Evolutionary conservation across 2,113 vertebrate genomes (phyloP).

Genomic region (Cercopithecus mona): DNA sequence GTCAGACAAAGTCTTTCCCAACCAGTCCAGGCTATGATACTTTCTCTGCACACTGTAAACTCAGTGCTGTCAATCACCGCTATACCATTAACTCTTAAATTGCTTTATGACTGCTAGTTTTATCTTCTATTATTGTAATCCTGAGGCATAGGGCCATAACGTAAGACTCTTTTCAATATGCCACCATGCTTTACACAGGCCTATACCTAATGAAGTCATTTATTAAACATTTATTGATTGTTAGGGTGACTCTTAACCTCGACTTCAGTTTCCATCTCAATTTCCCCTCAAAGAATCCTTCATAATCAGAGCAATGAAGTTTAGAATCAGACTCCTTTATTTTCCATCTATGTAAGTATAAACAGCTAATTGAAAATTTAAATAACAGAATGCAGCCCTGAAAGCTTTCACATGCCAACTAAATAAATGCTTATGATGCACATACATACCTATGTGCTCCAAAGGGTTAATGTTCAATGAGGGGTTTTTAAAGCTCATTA

Average conservation of each 20-base stretch:
- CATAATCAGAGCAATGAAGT: background rate
- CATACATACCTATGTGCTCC: slow-evolving; percentile 27
- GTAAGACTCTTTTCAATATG: background rate
- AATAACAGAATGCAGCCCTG: slow-evolving; percentile 24
- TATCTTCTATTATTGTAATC: background rate
- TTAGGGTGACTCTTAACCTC: background rate
- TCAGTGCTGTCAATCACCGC: background rate
- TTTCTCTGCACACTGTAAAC: background rate
- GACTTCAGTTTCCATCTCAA: background rate
- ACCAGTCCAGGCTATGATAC: background rate
- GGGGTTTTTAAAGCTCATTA: slow-evolving; percentile 82
- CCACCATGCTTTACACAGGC: background rate
- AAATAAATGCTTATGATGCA: slow-evolving; percentile 21
- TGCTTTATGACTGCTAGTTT: background rate
- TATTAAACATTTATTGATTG: background rate
- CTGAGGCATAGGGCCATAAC: background rate
- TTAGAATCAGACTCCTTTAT: slow-evolving; percentile 3
- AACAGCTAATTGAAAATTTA: slow-evolving; percentile 55
- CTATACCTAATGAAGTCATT: background rate
- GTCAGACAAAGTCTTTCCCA: background rate
- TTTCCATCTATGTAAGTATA: background rate
- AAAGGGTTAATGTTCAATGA: slow-evolving; percentile 82
- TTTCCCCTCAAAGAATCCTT: background rate
- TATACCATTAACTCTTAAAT: background rate
- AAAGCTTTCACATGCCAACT: slow-evolving; percentile 50